These are phyloP conservation scores for Zosterops borbonicus DNA, from an alignment of 2,113 vertebrate genomes.

Conservation along the genomic window DNA sequence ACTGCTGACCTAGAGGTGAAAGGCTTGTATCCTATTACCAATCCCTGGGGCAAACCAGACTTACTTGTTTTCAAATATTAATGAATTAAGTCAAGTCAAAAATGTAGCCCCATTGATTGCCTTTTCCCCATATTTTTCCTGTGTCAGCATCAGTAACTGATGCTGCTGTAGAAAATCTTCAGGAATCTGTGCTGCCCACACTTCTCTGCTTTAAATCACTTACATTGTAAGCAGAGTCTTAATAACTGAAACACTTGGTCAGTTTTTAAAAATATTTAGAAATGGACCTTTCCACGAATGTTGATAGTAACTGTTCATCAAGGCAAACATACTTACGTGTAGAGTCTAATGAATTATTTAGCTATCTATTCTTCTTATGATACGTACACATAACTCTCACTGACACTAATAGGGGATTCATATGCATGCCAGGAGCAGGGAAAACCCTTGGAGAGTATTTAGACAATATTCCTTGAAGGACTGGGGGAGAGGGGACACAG, in stretches of 20 bases:
- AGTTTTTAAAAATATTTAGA: constrained; percentile 38
- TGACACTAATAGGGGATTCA: constrained; percentile 58
- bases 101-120: constrained; percentile 49
- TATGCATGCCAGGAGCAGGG: constrained; percentile 12
- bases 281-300: neutral
- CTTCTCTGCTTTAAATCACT: constrained; percentile 32
- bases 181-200: neutral
- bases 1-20: constrained; percentile 64
- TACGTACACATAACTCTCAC: constrained; percentile 41
- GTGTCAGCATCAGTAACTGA: constrained; percentile 1
- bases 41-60: constrained; percentile 46
- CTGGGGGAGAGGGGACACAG: neutral
- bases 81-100: constrained; percentile 59
- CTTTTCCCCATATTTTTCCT: neutral
- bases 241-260: neutral
- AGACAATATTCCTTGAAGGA: constrained; percentile 8
- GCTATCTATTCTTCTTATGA: neutral
- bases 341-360: constrained; percentile 55
- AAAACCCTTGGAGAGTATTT: constrained; percentile 47
- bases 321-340: neutral
- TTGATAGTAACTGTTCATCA: neutral
- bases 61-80: constrained; percentile 64
- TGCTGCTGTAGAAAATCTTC: neutral
- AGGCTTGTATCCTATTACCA: constrained; percentile 58
- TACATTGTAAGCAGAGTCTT: neutral